Percentiles rank a stretch among this genome's conserved stretches.
Conservation (phyloP, 2,888 invertebrate species). For the Petrolisthes cinctipes region DNA sequence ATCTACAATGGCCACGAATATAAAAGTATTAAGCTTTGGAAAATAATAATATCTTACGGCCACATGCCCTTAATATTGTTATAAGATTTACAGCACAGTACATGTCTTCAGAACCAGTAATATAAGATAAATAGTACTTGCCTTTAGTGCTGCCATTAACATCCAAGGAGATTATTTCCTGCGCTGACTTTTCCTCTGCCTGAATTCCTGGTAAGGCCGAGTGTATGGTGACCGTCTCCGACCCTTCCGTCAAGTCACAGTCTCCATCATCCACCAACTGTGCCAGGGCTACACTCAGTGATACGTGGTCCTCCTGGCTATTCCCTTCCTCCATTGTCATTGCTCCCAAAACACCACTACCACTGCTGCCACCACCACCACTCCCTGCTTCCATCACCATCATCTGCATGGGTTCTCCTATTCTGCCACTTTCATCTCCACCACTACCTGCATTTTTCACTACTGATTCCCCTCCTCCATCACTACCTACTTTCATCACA, state of each 20-base stretch:
- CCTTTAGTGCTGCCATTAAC: slow-evolving; percentile 1
- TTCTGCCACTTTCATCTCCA: too few species aligned
- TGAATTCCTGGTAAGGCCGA: slow-evolving; percentile 36
- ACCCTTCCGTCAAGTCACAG: slow-evolving; percentile 28
- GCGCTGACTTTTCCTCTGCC: slow-evolving; percentile 17
- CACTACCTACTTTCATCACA: not conserved
- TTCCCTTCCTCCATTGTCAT: not conserved
- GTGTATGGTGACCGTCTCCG: slow-evolving; percentile 58
- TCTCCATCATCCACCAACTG: slow-evolving; percentile 47
- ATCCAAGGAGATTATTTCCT: slow-evolving; percentile 26
- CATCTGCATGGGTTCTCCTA: too few species aligned
- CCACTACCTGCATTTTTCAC: too few species aligned
- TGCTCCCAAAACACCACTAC: not conserved
- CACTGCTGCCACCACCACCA: too few species aligned
- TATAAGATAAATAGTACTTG: not conserved
- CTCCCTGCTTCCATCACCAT: too few species aligned
- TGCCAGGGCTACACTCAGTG: slow-evolving; percentile 57
- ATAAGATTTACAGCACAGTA: not conserved
- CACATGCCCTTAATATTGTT: too few species aligned
- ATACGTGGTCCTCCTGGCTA: slow-evolving; percentile 53
- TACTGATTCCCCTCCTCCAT: too few species aligned
- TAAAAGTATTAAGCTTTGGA: not conserved
- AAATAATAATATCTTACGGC: too few species aligned
- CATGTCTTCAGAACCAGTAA: not conserved
- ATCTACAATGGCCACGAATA: too few species aligned